phyloP scores from a whole-genome alignment of 2,113 vertebrate genomes.

The Ailuropoda melanoleuca region DNA sequence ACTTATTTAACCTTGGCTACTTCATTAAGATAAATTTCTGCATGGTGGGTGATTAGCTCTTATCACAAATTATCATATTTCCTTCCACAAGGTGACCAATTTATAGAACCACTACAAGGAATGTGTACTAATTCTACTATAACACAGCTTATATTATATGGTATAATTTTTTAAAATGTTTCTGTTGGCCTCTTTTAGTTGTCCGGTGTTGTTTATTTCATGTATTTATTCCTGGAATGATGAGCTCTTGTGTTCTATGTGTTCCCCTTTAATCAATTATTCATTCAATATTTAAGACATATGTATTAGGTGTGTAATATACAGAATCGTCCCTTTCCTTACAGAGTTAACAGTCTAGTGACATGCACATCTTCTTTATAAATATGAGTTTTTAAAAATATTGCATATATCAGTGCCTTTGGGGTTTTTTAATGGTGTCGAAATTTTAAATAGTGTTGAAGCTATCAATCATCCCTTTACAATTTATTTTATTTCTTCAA shows the following conservation, averaged over 20 bases:
- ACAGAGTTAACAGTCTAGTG: neutral
- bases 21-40: neutral
- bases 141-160: neutral
- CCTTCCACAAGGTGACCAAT: neutral
- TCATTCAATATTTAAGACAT: neutral
- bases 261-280: neutral
- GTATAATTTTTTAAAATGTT: neutral
- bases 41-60: neutral
- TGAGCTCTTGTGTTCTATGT: neutral
- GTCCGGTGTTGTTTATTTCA: neutral
- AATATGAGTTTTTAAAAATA: neutral
- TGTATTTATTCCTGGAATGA: neutral
- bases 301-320: neutral
- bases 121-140: neutral
- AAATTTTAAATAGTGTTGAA: slow-evolving; percentile 27
- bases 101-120: neutral
- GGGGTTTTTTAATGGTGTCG: neutral
- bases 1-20: neutral
- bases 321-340: neutral
- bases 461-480: neutral
- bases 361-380: neutral
- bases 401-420: neutral
- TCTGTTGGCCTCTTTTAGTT: neutral
- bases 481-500: neutral
- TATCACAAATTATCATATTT: neutral